Evolutionary conservation across 2,888 invertebrate genomes (phyloP).

Genomic region (Amphipyra berbera): DNA sequence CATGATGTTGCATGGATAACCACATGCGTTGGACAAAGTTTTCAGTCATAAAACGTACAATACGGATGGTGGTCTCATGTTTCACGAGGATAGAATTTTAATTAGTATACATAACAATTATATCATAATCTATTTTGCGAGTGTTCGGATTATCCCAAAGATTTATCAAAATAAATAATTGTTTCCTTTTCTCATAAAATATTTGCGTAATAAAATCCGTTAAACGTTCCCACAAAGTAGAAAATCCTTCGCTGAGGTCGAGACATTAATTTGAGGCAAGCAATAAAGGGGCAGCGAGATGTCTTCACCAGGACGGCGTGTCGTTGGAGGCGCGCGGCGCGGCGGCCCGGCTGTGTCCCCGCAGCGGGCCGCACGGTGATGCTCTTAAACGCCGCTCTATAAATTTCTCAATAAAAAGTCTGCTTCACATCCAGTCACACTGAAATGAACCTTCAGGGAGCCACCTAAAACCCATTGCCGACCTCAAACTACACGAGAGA

Average conservation of each 20-base stretch:
- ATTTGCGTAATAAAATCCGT: constrained; percentile 83
- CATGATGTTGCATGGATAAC: constrained; percentile 8
- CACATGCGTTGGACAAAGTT: constrained; percentile 6
- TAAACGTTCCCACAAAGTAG: constrained; percentile 85
- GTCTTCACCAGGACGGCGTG: constrained; percentile 75
- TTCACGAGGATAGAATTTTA: constrained; percentile 9
- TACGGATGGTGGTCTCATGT: too few relatives aligned
- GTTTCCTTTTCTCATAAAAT: constrained; percentile 76
- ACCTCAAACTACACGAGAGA: constrained; percentile 62
- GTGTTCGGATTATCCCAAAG: constrained; percentile 45
- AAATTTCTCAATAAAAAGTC: constrained; percentile 86
- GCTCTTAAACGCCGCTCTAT: constrained; percentile 83
- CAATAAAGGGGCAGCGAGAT: constrained; percentile 87
- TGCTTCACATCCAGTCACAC: constrained; percentile 60
- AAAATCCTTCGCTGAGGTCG: constrained; percentile 82
- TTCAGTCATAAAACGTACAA: constrained; percentile 1
- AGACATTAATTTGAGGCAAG: constrained; percentile 88
- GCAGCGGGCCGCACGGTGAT: constrained; percentile 67
- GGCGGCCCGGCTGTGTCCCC: constrained; percentile 42
- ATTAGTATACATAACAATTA: constrained; percentile 33
- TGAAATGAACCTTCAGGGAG: constrained; percentile 76
- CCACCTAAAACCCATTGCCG: constrained; percentile 67
- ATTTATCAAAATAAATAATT: constrained; percentile 59
- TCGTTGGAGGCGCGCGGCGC: constrained; percentile 34
- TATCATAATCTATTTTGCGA: constrained; percentile 34